phyloP scores from a whole-genome alignment of 2,888 invertebrate species.

The Stenotaenia linearis region DNA sequence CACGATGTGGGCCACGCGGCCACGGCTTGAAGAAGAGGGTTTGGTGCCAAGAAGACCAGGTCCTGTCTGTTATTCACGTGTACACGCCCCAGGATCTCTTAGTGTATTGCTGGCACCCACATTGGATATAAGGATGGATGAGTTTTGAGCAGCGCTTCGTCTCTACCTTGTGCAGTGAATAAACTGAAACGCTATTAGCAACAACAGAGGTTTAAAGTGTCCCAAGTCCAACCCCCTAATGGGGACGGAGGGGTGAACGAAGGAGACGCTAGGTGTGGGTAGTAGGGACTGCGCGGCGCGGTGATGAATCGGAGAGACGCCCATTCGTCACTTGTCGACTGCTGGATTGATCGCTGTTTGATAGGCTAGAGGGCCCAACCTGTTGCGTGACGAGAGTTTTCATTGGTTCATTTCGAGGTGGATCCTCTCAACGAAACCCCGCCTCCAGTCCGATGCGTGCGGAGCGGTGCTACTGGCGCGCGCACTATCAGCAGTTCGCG shows the following conservation, averaged over 20 bases:
- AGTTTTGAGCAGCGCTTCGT: constrained; percentile 1
- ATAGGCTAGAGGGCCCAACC: constrained; percentile 32
- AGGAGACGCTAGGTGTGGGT: neutral
- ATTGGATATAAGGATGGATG: neutral
- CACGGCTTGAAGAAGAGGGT: neutral
- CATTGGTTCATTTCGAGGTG: constrained; percentile 22
- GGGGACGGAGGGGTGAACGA: neutral
- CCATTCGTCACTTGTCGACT: constrained; percentile 33
- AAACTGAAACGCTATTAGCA: constrained; percentile 28
- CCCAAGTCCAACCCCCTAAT: constrained; percentile 7
- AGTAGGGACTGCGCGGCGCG: neutral
- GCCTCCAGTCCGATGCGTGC: neutral
- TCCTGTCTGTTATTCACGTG: constrained; percentile 3
- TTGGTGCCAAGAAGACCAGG: neutral
- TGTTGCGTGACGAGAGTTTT: neutral
- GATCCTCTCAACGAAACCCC: neutral
- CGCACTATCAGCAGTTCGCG: neutral
- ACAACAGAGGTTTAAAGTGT: constrained; percentile 28
- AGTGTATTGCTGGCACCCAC: neutral
- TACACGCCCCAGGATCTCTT: neutral
- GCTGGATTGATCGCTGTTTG: constrained; percentile 31
- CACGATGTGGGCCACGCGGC: constrained; percentile 18
- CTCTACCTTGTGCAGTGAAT: constrained; percentile 13
- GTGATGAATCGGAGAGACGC: constrained; percentile 29
- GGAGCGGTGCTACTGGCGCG: neutral